A percentile compares a stretch with the other conserved stretches of the same genome.
phyloP scores from a whole-genome alignment of 2,113 vertebrate species.

The Hippocampus abdominalis region DNA sequence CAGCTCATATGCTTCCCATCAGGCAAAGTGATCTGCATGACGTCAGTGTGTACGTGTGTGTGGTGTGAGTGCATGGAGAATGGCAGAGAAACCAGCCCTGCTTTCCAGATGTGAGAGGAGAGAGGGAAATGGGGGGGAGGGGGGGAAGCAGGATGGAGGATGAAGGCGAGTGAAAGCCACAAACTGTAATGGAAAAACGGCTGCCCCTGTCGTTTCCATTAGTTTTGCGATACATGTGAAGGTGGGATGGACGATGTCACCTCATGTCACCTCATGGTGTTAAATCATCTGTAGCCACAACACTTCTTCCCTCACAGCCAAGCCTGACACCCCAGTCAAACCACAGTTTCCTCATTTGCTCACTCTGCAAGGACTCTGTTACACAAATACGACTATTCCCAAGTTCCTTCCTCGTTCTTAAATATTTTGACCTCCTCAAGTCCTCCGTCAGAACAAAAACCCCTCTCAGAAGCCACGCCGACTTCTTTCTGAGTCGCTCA shows the following conservation, averaged over 20 bases:
- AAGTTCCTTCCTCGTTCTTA: constrained; percentile 29
- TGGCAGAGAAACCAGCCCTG: constrained; percentile 67
- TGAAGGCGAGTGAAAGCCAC: constrained; percentile 24
- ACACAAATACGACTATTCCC: constrained; percentile 18
- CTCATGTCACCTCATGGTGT: background rate
- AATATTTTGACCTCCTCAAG: constrained; percentile 17
- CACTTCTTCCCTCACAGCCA: constrained; percentile 3
- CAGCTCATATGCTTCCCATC: constrained; percentile 69
- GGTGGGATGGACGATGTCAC: background rate
- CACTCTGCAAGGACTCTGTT: constrained; percentile 23
- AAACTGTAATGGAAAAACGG: constrained; percentile 3
- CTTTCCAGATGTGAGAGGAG: constrained; percentile 77
- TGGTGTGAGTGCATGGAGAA: constrained; percentile 31
- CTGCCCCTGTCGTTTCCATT: constrained; percentile 9
- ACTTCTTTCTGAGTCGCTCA: constrained; percentile 14
- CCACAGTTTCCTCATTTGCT: constrained; percentile 42
- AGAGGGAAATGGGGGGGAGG: constrained; percentile 31
- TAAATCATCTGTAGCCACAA: background rate
- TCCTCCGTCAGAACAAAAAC: constrained; percentile 18
- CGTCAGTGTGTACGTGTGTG: constrained; percentile 35
- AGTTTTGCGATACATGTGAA: constrained; percentile 2
- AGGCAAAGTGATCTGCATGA: constrained; percentile 56
- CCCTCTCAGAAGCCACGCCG: constrained; percentile 21
- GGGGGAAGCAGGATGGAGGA: constrained; percentile 40
- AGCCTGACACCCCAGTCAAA: constrained; percentile 9